phyloP scores from a whole-genome alignment of 2,797 vertebrate species.

The Rhinophrynus dorsalis region DNA sequence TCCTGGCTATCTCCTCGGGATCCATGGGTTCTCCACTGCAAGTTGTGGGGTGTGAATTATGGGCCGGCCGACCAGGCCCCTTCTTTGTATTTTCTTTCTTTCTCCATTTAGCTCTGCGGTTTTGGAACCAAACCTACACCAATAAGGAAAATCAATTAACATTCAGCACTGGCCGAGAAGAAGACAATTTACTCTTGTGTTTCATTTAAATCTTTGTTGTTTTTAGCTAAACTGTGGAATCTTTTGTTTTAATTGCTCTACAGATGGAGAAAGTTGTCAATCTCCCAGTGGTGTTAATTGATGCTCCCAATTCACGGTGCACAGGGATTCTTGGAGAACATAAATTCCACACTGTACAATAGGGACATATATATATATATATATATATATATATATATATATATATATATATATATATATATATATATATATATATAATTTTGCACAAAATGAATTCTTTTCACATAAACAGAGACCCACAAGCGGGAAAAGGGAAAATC shows the following conservation, averaged over 20 bases:
- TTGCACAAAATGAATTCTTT: too few relatives aligned
- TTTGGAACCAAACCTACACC: conserved; percentile 97
- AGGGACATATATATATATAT: background rate
- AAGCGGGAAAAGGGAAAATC: background rate
- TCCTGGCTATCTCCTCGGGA: conserved; percentile 93
- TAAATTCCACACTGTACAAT: background rate
- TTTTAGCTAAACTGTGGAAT: conserved; percentile 18
- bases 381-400: too few relatives aligned
- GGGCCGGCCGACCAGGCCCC: conserved; percentile 92
- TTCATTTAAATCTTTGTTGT: background rate
- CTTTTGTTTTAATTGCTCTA: conserved; percentile 11
- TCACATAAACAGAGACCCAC: background rate
- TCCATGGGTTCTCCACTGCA: conserved; percentile 99
- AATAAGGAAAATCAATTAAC: conserved; percentile 66
- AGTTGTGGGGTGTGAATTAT: conserved; percentile 96
- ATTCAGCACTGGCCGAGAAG: conserved; percentile 53
- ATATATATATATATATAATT: too few relatives aligned
- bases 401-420: too few relatives aligned
- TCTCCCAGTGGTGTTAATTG: conserved; percentile 37
- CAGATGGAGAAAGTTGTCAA: conserved; percentile 17
- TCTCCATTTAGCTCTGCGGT: conserved; percentile 96
- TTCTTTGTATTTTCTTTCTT: conserved; percentile 99
- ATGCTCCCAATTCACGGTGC: conserved; percentile 16
- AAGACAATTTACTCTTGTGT: conserved; percentile 26
- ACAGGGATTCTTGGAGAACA: background rate